Evolutionary conservation across 1,140 invertebrate species (phyloP).

Genomic region (Leptinotarsa defecta): DNA sequence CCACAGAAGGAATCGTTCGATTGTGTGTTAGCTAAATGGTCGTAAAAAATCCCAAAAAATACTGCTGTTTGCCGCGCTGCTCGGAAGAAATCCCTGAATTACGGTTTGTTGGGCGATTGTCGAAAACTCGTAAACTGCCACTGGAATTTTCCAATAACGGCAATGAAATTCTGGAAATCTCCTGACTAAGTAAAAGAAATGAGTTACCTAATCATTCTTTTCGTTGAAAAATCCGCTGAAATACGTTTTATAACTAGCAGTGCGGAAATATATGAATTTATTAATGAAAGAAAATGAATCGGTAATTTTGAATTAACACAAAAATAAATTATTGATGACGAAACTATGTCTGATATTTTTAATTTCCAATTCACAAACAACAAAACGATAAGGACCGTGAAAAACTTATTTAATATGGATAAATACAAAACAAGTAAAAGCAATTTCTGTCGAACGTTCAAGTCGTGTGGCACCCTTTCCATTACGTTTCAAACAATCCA

Average conservation of each 20-base stretch:
- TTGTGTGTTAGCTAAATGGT: not conserved
- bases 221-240: not conserved
- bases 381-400: too few relatives aligned
- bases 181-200: not conserved
- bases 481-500: too few relatives aligned
- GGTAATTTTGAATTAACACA: too few relatives aligned
- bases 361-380: too few relatives aligned
- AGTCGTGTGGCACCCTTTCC: too few relatives aligned
- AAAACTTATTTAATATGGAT: too few relatives aligned
- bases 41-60: constrained; percentile 4
- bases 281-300: too few relatives aligned
- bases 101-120: constrained; percentile 4
- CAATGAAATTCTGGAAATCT: not conserved
- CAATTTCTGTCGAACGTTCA: too few relatives aligned
- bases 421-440: too few relatives aligned
- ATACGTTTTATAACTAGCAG: not conserved
- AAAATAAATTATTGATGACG: too few relatives aligned
- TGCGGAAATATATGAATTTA: too few relatives aligned
- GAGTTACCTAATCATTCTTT: not conserved
- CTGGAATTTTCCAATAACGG: not conserved
- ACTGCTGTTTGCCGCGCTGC: not conserved
- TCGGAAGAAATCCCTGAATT: constrained; percentile 3
- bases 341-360: too few relatives aligned
- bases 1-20: not conserved
- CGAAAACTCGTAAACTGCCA: not conserved